Evolutionary conservation across 1,140 invertebrate genomes (phyloP).

Genomic region (Zeugodacus cucurbitae): DNA sequence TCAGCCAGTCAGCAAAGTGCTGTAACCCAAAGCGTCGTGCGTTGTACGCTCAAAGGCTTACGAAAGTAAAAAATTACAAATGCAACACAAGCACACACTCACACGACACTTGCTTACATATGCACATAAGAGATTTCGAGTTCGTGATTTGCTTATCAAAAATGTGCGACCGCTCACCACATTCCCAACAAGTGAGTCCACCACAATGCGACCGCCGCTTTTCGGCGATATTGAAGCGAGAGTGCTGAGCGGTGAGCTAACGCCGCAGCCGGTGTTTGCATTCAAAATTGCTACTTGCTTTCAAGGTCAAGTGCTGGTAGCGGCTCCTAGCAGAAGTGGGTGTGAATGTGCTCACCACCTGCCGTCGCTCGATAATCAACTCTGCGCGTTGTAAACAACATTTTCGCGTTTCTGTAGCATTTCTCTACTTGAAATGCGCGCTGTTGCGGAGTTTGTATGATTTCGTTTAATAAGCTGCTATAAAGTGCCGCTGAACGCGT

Average conservation of each 20-base stretch:
- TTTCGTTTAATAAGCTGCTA: background rate
- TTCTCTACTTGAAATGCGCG: background rate
- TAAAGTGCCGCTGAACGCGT: background rate
- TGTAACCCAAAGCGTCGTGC: background rate
- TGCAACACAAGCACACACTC: background rate
- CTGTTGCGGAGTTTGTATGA: background rate
- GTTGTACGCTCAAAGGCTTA: background rate
- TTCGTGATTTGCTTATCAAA: conserved; percentile 19
- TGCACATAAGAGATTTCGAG: background rate
- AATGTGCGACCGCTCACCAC: background rate
- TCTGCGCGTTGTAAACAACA: background rate
- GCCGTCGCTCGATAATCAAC: background rate
- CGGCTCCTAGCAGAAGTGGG: background rate
- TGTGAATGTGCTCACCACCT: background rate
- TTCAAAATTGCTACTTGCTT: background rate
- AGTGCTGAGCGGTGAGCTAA: background rate
- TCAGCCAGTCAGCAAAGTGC: background rate
- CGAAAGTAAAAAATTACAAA: background rate
- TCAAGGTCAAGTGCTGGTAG: background rate
- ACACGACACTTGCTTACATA: background rate
- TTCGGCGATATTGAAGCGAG: background rate
- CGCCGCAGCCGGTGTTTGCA: background rate
- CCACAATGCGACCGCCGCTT: background rate
- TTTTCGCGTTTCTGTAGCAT: background rate
- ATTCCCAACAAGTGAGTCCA: background rate